Evolutionary conservation across 1,140 invertebrate genomes (phyloP), one percentile per base, ranked within the genome.

Genomic region (Geopemphigus sp.): DNA sequence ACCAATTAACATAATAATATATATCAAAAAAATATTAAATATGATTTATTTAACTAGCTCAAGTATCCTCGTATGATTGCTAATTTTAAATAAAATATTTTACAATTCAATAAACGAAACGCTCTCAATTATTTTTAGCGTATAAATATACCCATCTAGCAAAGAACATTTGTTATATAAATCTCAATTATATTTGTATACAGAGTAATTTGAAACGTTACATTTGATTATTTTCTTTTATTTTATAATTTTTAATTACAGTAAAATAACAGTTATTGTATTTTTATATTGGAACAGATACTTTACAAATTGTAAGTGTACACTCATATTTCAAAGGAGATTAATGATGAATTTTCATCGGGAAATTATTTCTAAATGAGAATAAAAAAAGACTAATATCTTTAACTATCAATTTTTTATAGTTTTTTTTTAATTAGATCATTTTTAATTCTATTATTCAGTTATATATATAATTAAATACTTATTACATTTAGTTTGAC

Each of bases 201-300:
- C n/a, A 45, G 12, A 45, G 63, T 66, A 66, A 66, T 45, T 66
- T 6, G 63, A 66, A n/a, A 45, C 32, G 17, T n/a, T 19, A 39
- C 39, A 45, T 68, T 47, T n/a, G n/a, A 68, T 68, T 68, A 6
- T 68, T 68, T 68, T 47, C 39, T 47, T 39, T 24, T n/a, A 68
- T 68, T 24, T 47, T 39, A 68, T 45, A 66, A 45, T 68, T 45
- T 68, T 24, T 15, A 47, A 24, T 26, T 64, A 64, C 29, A 29
- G 1, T n/a, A 17, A 19, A 47, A 47, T 47, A 19, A 32, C 12
- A 15, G 14, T 47, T 14, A 39, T 64, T 39, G 4, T 32, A 45
- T 45, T 22, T 64, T 2, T 24, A 19, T 64, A 19, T 32, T 22
- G 4, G 19, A 63, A 39, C 4, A 19, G 22, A 24, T 12, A 1